Conservation (phyloP, 2,797 vertebrate genomes). For the Chaetodon trifasciatus region DNA sequence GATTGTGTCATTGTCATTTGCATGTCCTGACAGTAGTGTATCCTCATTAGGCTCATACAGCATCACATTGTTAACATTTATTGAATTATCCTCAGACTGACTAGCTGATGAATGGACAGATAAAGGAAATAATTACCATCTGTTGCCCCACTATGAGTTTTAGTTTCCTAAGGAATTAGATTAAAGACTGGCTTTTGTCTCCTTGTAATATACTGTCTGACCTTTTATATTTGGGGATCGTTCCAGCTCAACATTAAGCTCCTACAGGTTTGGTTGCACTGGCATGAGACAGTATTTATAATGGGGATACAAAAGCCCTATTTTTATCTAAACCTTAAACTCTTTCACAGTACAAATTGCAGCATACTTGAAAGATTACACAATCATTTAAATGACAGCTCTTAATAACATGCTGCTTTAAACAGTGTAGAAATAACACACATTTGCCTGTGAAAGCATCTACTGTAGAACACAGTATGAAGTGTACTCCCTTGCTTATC, state of each 20-base stretch:
- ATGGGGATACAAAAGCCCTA: background rate
- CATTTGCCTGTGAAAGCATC: slow-evolving; percentile 4
- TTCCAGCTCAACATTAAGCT: background rate
- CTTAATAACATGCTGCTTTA: background rate
- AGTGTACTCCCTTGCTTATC: background rate
- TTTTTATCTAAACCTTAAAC: background rate
- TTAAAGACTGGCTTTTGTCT: background rate
- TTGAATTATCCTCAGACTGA: background rate
- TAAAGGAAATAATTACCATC: slow-evolving; percentile 6
- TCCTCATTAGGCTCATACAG: slow-evolving; percentile 11
- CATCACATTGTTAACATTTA: background rate
- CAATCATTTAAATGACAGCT: background rate
- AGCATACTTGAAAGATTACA: background rate
- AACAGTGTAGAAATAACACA: background rate
- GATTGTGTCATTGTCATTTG: slow-evolving; percentile 31
- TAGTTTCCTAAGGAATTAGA: background rate
- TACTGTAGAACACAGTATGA: background rate
- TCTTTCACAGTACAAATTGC: background rate
- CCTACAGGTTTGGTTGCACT: background rate
- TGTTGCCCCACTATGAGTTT: background rate
- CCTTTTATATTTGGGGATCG: background rate
- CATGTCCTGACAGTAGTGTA: slow-evolving; percentile 17
- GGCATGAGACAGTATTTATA: background rate
- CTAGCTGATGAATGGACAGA: background rate
- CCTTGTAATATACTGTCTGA: background rate